Base-by-base conservation (phyloP, 2,797 vertebrate genomes). In the Benthosema pterotum region DNA sequence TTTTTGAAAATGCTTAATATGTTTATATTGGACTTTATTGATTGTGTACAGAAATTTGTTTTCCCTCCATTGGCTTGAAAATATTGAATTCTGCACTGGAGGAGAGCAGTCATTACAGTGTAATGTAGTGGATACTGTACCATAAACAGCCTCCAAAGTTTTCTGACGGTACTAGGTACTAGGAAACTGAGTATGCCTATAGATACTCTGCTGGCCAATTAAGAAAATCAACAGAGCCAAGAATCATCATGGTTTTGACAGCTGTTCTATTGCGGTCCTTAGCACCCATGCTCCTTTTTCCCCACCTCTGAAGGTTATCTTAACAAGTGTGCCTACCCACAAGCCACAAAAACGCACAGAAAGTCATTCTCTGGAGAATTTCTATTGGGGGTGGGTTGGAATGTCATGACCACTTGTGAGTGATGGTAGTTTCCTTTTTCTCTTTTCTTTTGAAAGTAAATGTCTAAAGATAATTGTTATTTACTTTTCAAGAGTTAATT, bases 351-450 rank as follows among this genome's bases (percentile, higher is more conserved):
- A 84, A 88, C 42, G 69, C 19, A 71, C 69, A 42, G 71, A 74
- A 79, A 75, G 74, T 78, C 60, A 51, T 72, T 83, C 80, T 61
- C 72, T 63, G 51, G 79, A 74, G 80, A 87, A 83, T 80, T 79
- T 22, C 2, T 22, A 5, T 3, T 2, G 0, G 32, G 32, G 32
- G 32, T 7, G 69, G 71, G 65, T 72, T 60, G 79, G 81, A 88
- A 91, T 90, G 85, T 91, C 83, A 78, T 84, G 86, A 90, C 80
- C 86, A 82, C 65, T 16, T 72, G 74, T 83, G 78, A 90, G 72
- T 82, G 74, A 87, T 89, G 83, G 83, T 80, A 85, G 73, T 87
- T 82, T 88, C 66, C 48, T 71, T 78, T 85, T 74, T 25, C 22
- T 25, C 5, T 25, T 25, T 32, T 32, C 11, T 38, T 38, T 32